These are phyloP conservation scores for Parus major DNA, from an alignment of 2,113 vertebrate genomes.

Conservation along the genomic window DNA sequence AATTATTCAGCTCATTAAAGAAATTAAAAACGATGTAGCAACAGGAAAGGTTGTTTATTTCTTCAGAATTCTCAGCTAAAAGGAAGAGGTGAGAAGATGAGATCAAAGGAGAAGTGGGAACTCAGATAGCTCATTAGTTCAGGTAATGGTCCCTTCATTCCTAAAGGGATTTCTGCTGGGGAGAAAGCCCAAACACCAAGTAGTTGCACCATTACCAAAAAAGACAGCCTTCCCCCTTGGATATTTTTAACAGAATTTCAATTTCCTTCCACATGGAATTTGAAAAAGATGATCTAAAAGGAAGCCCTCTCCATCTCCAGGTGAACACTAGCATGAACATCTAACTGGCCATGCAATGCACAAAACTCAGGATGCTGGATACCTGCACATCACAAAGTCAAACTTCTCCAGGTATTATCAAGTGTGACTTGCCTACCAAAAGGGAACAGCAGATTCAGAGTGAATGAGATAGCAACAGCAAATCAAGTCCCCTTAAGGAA, in stretches of 20 bases:
- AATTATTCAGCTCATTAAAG: not conserved
- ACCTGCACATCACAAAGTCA: accelerated
- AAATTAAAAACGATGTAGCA: not conserved
- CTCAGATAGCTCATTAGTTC: not conserved
- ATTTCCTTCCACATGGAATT: not conserved
- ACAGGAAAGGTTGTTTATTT: not conserved
- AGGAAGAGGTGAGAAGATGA: not conserved
- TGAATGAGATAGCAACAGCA: not conserved
- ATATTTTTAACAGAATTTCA: not conserved
- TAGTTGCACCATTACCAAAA: not conserved
- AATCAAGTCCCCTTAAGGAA: not conserved
- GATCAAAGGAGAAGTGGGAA: not conserved
- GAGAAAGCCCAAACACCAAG: not conserved
- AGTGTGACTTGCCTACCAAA: not conserved
- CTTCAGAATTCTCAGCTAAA: not conserved
- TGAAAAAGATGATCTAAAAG: not conserved
- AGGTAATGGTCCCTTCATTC: not conserved
- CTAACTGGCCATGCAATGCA: not conserved
- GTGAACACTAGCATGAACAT: not conserved
- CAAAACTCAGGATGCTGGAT: not conserved
- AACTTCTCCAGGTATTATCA: not conserved
- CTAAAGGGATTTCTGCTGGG: not conserved
- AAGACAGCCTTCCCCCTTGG: not conserved
- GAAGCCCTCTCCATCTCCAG: not conserved
- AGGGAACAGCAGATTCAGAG: not conserved